phyloP scores from a whole-genome alignment of 2,113 vertebrate species.

The Pseudopipra pipra region DNA sequence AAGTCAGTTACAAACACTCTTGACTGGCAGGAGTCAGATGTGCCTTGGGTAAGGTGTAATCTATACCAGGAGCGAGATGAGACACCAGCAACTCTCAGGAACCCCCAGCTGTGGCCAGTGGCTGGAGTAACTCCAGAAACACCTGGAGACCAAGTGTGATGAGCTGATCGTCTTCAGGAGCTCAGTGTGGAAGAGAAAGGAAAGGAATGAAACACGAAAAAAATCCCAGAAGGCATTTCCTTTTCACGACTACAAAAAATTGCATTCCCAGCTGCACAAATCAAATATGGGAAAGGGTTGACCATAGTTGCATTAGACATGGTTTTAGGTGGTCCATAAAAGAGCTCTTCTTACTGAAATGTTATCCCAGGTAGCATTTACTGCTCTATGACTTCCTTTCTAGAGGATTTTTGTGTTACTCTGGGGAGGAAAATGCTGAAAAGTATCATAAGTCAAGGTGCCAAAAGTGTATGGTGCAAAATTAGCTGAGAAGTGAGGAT shows the following conservation, averaged over 20 bases:
- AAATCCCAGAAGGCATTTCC: not conserved
- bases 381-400: slow-evolving; percentile 50
- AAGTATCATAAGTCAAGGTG: slow-evolving; percentile 58
- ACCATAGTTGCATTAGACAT: not conserved
- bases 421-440: slow-evolving; percentile 52
- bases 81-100: not conserved
- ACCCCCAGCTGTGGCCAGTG: not conserved
- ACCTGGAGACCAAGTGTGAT: not conserved
- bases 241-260: not conserved
- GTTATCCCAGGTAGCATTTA: slow-evolving; percentile 58
- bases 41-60: not conserved
- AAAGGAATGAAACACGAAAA: not conserved
- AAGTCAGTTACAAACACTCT: not conserved
- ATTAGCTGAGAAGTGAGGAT: slow-evolving; percentile 37
- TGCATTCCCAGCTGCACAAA: slow-evolving; percentile 1
- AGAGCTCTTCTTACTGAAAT: slow-evolving; percentile 48
- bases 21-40: not conserved
- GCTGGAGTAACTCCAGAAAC: not conserved
- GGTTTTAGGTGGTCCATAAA: slow-evolving; percentile 57
- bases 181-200: not conserved
- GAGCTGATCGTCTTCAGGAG: not conserved
- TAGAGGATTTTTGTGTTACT: slow-evolving; percentile 55
- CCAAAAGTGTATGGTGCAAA: not conserved
- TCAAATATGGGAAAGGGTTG: not conserved
- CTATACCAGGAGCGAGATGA: not conserved